Base-by-base conservation (phyloP, 2,113 vertebrate species). In the Prunella fulvescens region DNA sequence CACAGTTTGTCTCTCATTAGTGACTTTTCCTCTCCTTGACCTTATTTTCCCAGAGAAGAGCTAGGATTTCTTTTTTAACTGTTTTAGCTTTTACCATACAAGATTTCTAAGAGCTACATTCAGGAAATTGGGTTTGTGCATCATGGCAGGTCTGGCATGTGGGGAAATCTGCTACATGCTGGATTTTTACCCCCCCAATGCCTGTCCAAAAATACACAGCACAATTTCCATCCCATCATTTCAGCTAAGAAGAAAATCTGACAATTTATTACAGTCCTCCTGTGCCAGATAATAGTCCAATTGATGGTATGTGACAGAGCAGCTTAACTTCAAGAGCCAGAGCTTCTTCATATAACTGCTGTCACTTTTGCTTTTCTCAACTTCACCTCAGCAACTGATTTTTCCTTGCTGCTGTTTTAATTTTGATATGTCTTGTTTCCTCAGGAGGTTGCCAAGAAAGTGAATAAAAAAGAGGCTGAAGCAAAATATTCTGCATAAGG, bases 241-340 rank as follows among this genome's bases (percentile, higher is more conserved):
- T 97, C 44, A 42, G 84, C 92, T 97, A 97, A 96, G 96, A 97
- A 98, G 96, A 95, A 98, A 97, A 97, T 97, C 96, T 97, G 95
- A 98, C 96, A 97, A 98, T 97, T 97, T 98, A 97, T 98, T 97
- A 97, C 92, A 97, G 95, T 83, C 94, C 93, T 97, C 91, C 95
- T 95, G 94, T 92, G 95, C 91, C 91, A 97, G 96, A 98, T 97
- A 98, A 98, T 97, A 95, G 94, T 94, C 93, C 95, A 96, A 91
- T 92, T 98, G 97, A 98, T 97, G 92, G 86, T 96, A 97, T 97
- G 91, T 98, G 96, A 97, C 96, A 97, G 93, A 97, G 95, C 78
- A 97, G 96, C 96, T 98, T 98, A 97, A 96, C 93, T 96, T 97
- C 94, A 97, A 97, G 96, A 97, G 93, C 92, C 56, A 62, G 81